Conservation (phyloP, 2,888 invertebrate species). For the Halictus quadricinctus region DNA sequence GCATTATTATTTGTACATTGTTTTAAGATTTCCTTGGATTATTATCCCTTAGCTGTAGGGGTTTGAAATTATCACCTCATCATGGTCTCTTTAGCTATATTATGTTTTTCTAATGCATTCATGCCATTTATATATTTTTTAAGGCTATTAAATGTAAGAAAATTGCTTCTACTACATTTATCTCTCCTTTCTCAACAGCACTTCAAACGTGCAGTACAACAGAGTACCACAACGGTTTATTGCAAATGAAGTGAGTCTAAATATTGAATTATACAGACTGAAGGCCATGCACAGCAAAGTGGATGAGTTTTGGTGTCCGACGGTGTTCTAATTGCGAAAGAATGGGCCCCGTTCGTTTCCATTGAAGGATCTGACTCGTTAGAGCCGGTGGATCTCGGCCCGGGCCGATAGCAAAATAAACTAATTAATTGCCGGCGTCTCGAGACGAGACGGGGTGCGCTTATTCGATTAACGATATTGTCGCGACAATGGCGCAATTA, state of each 20-base stretch:
- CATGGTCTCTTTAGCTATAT: too few species aligned
- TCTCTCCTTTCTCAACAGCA: too few species aligned
- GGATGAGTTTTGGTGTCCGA: not conserved
- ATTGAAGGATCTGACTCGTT: constrained; percentile 29
- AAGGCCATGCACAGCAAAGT: not conserved
- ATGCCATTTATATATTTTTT: too few species aligned
- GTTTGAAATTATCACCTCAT: too few species aligned
- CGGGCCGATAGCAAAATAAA: constrained; percentile 33
- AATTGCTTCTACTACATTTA: too few species aligned
- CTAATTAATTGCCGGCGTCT: constrained; percentile 42
- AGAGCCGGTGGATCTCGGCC: not conserved
- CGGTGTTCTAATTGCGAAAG: not conserved
- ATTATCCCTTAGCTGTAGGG: not conserved
- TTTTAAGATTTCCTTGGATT: not conserved
- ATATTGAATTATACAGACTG: too few species aligned
- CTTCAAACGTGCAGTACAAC: too few species aligned
- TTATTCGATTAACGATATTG: constrained; percentile 47
- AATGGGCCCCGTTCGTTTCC: constrained; percentile 22
- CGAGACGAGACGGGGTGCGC: constrained; percentile 20
- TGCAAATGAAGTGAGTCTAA: not conserved
- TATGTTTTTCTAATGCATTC: too few species aligned
- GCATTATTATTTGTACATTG: too few species aligned
- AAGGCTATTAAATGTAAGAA: too few species aligned
- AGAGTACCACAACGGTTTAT: too few species aligned
- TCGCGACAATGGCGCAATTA: constrained; percentile 49